Base-by-base conservation (phyloP, 2,888 invertebrate genomes). In the Lasioglossum calceatum region DNA sequence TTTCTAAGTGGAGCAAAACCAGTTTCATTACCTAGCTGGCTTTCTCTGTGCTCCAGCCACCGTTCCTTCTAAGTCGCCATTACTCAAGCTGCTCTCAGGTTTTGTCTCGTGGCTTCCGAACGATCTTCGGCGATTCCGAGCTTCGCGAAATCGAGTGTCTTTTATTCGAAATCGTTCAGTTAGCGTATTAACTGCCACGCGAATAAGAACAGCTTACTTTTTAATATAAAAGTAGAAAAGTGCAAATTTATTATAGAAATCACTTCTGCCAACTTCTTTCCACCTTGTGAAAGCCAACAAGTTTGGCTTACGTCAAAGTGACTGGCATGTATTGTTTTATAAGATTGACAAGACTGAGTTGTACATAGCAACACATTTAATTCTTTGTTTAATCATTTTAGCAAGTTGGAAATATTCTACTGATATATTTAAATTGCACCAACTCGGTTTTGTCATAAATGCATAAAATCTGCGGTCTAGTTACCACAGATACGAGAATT, bases 1-100 rank as follows among this genome's bases (percentile, higher is more conserved):
- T 67, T 67, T 36, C 67, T 67, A 67, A 67, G 67, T 67, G 67
- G 36, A 67, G 67, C 67, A 67, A 67, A 67, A 67, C 67, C 67
- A 19, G 67, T 67, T 67, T 67, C 67, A 67, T 67, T 67, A 39
- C 23, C 32, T 36, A 36, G 19, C 36, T 19, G 32, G 67, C 67
- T 67, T 67, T 67, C 67, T 32, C 7, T 32, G 23, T 16, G 32
- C 32, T 32, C 58, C 58, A n/a, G n/a, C 12, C 19, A 67, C 36
- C 32, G 19, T 36, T 36, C 23, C 23, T 23, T 36, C 19, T 67
- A 67, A 67, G 36, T 39, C 36, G 23, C 64, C 67, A 36, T 67
- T 67, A 67, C 67, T 67, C 36, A 67, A 39, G 8, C 36, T 16
- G 36, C 8, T 19, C 27, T 36, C 67, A 16, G 36, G 36, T 67